Conservation (phyloP, 1,140 invertebrate genomes). For the Glossosoma conforme region DNA sequence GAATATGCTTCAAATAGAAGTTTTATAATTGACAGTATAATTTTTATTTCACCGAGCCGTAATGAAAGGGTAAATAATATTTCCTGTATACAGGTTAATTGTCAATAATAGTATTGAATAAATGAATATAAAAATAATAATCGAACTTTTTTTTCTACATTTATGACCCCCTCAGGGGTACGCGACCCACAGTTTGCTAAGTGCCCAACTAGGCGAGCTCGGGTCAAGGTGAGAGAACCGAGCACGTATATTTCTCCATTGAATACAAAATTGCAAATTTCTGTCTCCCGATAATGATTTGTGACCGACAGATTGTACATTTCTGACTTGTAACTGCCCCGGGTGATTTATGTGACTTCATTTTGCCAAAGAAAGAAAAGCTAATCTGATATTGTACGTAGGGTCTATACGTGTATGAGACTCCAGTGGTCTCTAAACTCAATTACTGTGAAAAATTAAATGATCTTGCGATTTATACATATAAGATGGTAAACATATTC, state of each 20-base stretch:
- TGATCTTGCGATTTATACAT: too few species aligned
- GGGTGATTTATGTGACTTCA: slow-evolving; percentile 31
- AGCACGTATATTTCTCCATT: slow-evolving; percentile 11
- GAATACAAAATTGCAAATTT: slow-evolving; percentile 29
- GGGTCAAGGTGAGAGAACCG: slow-evolving; percentile 12
- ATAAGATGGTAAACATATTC: too few species aligned
- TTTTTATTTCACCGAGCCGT: too few species aligned
- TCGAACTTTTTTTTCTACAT: not conserved
- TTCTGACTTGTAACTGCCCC: slow-evolving; percentile 29
- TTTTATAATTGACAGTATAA: too few species aligned
- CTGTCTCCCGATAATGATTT: slow-evolving; percentile 29
- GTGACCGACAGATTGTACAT: slow-evolving; percentile 30
- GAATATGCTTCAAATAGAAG: too few species aligned
- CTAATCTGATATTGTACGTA: slow-evolving; percentile 18
- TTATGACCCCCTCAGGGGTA: not conserved
- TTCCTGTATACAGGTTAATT: too few species aligned
- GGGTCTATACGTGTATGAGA: not conserved
- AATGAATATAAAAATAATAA: too few species aligned
- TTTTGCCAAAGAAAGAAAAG: slow-evolving; percentile 27
- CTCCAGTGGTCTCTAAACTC: not conserved
- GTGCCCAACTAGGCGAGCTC: slow-evolving; percentile 1
- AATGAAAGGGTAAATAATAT: too few species aligned
- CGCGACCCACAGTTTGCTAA: not conserved
- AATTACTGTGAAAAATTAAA: too few species aligned
- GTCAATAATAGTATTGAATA: too few species aligned